These are phyloP conservation scores for Drosophila yooni DNA, from an alignment of 2,888 invertebrate species.

Conservation along the genomic window DNA sequence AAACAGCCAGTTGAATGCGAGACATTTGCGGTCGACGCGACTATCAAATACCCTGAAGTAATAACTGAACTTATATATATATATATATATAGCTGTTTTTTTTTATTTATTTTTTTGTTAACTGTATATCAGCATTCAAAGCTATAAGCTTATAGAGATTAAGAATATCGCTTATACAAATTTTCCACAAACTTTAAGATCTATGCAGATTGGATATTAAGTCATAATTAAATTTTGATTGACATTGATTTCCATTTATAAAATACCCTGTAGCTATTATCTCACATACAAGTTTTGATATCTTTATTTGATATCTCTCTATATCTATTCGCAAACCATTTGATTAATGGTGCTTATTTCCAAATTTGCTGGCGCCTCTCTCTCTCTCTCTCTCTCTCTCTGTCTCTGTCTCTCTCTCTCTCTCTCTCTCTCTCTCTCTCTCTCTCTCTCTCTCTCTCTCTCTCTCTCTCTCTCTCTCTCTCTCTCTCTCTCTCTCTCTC, in stretches of 20 bases:
- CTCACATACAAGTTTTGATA: not conserved
- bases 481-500: too few species aligned
- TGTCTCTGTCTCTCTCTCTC: not conserved
- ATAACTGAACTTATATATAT: not conserved
- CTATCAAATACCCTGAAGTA: slow-evolving; percentile 3
- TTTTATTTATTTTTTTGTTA: not conserved
- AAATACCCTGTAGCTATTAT: not conserved
- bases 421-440: too few species aligned
- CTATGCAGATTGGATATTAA: not conserved
- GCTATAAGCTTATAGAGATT: not conserved
- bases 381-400: too few species aligned
- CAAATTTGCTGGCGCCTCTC: not conserved
- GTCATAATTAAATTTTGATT: not conserved
- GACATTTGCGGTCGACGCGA: not conserved
- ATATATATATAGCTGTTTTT: not conserved
- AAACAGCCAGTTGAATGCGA: slow-evolving; percentile 4
- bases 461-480: not conserved
- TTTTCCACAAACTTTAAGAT: not conserved
- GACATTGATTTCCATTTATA: not conserved
- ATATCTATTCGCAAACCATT: not conserved
- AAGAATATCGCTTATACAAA: not conserved
- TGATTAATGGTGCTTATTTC: not conserved
- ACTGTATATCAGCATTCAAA: not conserved
- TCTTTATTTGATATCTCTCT: too few species aligned
- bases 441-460: not conserved